phyloP scores from a whole-genome alignment of 92 coral and sea anemone species.

The Siderastrea radians region DNA sequence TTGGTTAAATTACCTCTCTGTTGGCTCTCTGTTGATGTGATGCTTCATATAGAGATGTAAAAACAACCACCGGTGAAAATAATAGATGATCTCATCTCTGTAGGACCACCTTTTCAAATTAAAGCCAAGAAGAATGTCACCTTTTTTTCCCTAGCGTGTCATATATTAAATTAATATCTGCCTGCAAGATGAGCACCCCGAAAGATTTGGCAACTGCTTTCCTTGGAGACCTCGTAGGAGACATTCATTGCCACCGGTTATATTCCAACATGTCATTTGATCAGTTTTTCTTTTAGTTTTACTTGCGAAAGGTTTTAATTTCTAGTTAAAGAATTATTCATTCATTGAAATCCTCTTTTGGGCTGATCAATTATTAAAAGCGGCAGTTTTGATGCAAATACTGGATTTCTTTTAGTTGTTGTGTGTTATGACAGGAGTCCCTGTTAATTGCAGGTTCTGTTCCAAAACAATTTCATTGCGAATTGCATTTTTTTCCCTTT shows the following conservation, averaged over 20 bases:
- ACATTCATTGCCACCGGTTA: too few relatives aligned
- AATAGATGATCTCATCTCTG: not conserved
- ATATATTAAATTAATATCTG: not conserved
- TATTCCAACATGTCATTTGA: not conserved
- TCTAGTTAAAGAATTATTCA: not conserved
- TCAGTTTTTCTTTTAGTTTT: not conserved
- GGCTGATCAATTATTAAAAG: slow-evolving; percentile 17
- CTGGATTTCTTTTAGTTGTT: not conserved
- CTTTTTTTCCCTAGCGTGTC: not conserved
- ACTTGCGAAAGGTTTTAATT: not conserved
- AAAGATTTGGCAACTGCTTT: too few relatives aligned
- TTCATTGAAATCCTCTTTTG: not conserved
- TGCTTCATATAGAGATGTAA: not conserved
- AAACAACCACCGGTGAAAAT: not conserved
- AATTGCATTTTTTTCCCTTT: not conserved
- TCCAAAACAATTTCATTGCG: not conserved
- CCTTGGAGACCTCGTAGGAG: too few relatives aligned
- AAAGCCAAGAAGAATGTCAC: not conserved
- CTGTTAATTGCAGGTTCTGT: not conserved
- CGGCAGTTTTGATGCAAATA: not conserved
- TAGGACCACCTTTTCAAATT: not conserved
- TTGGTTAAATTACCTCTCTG: not conserved
- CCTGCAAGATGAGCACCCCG: not conserved
- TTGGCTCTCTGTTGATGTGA: not conserved
- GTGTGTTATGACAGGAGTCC: not conserved